Percentiles rank a stretch among this genome's conserved stretches.
Evolutionary conservation across 2,888 invertebrate species (phyloP).

Genomic region (Hybos culiciformis): DNA sequence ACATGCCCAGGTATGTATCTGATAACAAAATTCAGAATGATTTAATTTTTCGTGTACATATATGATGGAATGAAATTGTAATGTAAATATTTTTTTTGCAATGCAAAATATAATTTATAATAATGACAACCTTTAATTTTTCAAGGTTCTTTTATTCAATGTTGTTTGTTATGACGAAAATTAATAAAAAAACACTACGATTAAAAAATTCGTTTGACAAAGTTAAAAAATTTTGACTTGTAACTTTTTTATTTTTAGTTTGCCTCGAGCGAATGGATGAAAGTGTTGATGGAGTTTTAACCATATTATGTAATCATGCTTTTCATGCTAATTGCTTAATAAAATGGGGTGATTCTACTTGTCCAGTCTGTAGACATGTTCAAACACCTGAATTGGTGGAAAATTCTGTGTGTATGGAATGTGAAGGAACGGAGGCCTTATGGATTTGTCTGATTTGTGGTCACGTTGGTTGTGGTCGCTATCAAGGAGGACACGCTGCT

Average conservation of each 20-base stretch:
- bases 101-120: neutral
- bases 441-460: constrained; percentile 99
- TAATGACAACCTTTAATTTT: neutral
- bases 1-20: too few relatives aligned
- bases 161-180: neutral
- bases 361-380: constrained; percentile 85
- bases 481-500: constrained; percentile 81
- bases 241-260: constrained; percentile 20
- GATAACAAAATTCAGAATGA: constrained; percentile 37
- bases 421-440: constrained; percentile 56
- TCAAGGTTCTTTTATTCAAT: neutral
- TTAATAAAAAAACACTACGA: too few relatives aligned
- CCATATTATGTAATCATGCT: constrained; percentile 95
- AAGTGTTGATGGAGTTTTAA: constrained; percentile 91
- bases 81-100: neutral
- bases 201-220: too few relatives aligned
- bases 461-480: constrained; percentile 94
- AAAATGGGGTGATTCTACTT: constrained; percentile 94
- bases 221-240: neutral
- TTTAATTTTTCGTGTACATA: neutral
- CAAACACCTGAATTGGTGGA: constrained; percentile 44
- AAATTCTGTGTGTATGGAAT: constrained; percentile 45
- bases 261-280: constrained; percentile 89
- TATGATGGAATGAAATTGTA: neutral
- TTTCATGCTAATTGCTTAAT: constrained; percentile 92